Base-by-base conservation (phyloP, 2,888 invertebrate genomes). In the Drosophila differens region DNA sequence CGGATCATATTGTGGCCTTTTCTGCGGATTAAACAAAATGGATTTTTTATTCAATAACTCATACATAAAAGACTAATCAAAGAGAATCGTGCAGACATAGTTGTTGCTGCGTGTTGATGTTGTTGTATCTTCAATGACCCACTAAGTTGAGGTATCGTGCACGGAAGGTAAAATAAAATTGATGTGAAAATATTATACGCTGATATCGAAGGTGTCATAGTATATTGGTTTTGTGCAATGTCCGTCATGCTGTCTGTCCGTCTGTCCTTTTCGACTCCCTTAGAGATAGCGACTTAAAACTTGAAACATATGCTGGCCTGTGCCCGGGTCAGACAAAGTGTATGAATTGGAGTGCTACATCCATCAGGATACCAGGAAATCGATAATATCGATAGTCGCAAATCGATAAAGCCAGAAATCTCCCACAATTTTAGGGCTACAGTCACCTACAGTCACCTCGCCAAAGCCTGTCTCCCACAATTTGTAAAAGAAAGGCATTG, bases 101-200 rank as follows among this genome's bases (percentile, higher is more conserved):
- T 55, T 55, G 67, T 44, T 67, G 57, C 9, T n/a, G 22, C 7
- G 1, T 22, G 54, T 53, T 57, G 44, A 32, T 64, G 44, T 62
- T 30, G 60, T 55, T 55, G 63, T 52, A 10, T 58, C 71, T 71
- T 68, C 85, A 85, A 85, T 82, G 82, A 82, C 82, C 82, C 83
- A 82, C 82, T 85, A 77, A 80, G 65, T 65, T 30, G 58, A 33
- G 51, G 37, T 55, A 77, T 59, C 65, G 51, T 63, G 65, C 64
- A 60, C 74, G 74, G 78, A 74, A 78, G 65, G 55, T 14, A 41
- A 52, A 54, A 57, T 69, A 33, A 39, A 41, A 9, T 9, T 16
- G 16, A 47, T 47, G 47, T 25, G 16, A 47, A 47, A 47, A 25
- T 25, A 16, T 47, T 9, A 25, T 47, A 47, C 47, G 4, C 47